Percentiles rank a stretch among this genome's conserved stretches.
phyloP scores from a whole-genome alignment of 2,797 vertebrate species.

The Characodon lateralis region DNA sequence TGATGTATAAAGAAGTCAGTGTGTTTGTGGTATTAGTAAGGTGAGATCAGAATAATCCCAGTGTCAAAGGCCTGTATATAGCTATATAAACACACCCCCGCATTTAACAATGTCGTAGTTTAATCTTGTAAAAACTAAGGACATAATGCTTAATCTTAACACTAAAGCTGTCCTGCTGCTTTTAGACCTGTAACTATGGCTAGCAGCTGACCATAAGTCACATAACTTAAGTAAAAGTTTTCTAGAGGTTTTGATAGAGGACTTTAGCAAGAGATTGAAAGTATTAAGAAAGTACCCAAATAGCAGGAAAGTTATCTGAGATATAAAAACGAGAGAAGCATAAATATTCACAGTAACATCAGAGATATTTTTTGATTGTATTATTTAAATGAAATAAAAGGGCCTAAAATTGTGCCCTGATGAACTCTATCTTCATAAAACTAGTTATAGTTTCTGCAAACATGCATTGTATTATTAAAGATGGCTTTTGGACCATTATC shows the following conservation, averaged over 20 bases:
- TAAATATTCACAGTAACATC: not conserved
- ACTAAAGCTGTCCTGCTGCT: conserved; percentile 3
- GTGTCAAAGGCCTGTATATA: conserved; percentile 10
- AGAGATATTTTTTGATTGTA: not conserved
- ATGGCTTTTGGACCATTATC: not conserved
- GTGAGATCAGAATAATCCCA: conserved; percentile 19
- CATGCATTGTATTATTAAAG: not conserved
- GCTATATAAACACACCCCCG: conserved; percentile 21
- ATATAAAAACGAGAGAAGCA: not conserved
- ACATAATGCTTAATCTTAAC: conserved; percentile 6
- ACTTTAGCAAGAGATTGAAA: not conserved
- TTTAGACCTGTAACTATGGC: not conserved
- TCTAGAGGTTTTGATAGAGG: too few relatives aligned
- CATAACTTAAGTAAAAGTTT: not conserved
- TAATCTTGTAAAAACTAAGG: not conserved
- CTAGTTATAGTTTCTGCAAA: not conserved
- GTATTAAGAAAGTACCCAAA: not conserved
- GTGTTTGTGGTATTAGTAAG: conserved; percentile 21
- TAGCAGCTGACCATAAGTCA: not conserved
- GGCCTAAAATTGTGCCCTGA: not conserved
- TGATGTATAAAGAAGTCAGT: not conserved
- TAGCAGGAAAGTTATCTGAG: not conserved
- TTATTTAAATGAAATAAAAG: not conserved
- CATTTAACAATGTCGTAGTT: not conserved
- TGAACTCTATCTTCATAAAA: not conserved